phyloP scores from a whole-genome alignment of 2,797 vertebrate species.

The Falco berigora region DNA sequence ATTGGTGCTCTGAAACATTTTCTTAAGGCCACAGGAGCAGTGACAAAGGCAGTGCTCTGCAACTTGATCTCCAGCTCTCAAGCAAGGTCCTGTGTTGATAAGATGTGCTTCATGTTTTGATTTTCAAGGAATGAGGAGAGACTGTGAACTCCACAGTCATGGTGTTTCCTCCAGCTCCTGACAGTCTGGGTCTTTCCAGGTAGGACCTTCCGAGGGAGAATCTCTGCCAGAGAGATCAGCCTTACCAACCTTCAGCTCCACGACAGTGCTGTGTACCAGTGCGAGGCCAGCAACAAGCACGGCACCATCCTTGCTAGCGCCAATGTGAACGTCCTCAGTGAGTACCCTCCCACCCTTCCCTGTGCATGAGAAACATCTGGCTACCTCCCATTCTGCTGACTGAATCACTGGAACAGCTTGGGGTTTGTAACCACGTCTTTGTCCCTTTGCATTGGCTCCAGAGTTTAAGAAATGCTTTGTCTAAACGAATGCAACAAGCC shows the following conservation, averaged over 20 bases:
- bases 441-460: neutral
- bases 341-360: constrained; percentile 24
- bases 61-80: neutral
- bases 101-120: neutral
- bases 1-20: neutral
- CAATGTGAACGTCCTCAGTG: constrained; percentile 90
- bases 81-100: neutral
- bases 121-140: neutral
- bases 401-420: neutral
- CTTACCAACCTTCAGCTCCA: constrained; percentile 76
- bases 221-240: constrained; percentile 69
- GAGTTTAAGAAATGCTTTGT: neutral
- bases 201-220: constrained; percentile 57
- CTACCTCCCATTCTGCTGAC: neutral
- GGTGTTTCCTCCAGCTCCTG: neutral
- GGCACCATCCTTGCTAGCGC: constrained; percentile 86
- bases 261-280: constrained; percentile 92
- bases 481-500: too few species aligned
- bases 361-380: neutral
- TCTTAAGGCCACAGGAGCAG: fast-evolving
- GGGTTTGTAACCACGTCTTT: neutral
- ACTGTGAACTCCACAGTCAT: fast-evolving
- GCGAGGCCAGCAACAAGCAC: constrained; percentile 87
- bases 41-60: neutral
- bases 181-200: constrained; percentile 42